These are phyloP conservation scores for Graphium colonna DNA, from an alignment of 2,888 invertebrate species.

Conservation along the genomic window DNA sequence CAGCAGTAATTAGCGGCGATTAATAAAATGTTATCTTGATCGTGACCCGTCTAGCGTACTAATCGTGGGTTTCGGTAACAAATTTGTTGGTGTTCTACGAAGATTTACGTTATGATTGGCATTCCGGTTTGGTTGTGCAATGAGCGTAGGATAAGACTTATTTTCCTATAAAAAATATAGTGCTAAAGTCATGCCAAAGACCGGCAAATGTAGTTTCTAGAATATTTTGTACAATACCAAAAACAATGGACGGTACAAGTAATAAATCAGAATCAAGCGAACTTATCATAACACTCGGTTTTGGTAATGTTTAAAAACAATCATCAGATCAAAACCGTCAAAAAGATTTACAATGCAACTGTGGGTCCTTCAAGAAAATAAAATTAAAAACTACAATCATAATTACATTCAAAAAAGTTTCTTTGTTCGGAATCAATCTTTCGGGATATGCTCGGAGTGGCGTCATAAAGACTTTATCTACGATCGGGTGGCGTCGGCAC, in stretches of 20 bases:
- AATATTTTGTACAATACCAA: too few species aligned
- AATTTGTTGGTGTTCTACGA: conserved; percentile 18
- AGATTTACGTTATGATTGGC: not conserved
- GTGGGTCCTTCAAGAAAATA: not conserved
- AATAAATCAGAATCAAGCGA: too few species aligned
- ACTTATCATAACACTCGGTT: too few species aligned
- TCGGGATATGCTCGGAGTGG: conserved; percentile 68
- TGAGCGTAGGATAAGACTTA: too few species aligned
- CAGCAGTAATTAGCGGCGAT: conserved; percentile 79
- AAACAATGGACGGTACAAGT: too few species aligned
- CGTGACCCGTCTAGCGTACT: conserved; percentile 57
- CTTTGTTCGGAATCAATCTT: conserved; percentile 66
- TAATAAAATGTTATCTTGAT: conserved; percentile 79
- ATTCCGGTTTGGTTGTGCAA: too few species aligned
- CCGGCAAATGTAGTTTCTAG: too few species aligned
- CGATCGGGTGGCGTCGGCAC: conserved; percentile 64
- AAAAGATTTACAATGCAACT: not conserved
- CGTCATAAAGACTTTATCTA: conserved; percentile 74
- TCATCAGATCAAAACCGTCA: too few species aligned
- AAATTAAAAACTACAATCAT: too few species aligned
- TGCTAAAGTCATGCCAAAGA: too few species aligned
- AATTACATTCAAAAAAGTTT: conserved; percentile 9
- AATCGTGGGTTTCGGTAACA: conserved; percentile 48
- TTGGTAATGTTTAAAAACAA: too few species aligned
- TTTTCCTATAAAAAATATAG: too few species aligned